phyloP scores from a whole-genome alignment of 2,113 vertebrate species.

The Zonotrichia leucophrys region DNA sequence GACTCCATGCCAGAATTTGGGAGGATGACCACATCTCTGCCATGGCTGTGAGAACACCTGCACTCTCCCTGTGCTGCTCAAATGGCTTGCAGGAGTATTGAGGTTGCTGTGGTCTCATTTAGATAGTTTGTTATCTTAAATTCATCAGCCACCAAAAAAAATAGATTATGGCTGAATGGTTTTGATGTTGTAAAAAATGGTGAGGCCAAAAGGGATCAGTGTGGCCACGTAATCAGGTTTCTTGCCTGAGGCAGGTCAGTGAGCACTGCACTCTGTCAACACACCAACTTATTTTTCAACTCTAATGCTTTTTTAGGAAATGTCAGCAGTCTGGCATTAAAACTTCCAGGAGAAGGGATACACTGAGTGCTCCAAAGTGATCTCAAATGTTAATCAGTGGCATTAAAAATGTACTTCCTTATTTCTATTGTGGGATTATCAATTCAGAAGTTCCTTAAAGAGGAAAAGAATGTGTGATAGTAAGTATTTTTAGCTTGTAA shows the following conservation, averaged over 20 bases:
- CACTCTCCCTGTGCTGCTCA: background rate
- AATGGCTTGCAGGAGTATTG: background rate
- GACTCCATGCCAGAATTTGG: background rate
- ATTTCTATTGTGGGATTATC: background rate
- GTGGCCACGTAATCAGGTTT: background rate
- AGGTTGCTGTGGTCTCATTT: background rate
- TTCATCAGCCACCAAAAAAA: background rate
- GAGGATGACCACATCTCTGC: background rate
- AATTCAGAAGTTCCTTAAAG: background rate
- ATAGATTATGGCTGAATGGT: background rate
- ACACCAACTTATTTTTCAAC: background rate
- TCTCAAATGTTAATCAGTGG: background rate
- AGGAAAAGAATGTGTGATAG: background rate
- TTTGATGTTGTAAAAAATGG: background rate
- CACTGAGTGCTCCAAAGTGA: background rate
- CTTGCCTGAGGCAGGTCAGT: background rate
- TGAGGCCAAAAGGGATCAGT: background rate
- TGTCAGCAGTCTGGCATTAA: slow-evolving; percentile 9
- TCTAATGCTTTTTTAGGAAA: background rate
- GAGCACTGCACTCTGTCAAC: background rate
- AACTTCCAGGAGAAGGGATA: background rate
- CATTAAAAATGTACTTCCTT: slow-evolving; percentile 18
- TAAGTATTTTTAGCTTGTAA: slow-evolving; percentile 10
- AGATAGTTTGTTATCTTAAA: background rate
- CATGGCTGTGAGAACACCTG: accelerated